These are phyloP conservation scores for Pyxicephalus adspersus DNA, from an alignment of 2,113 vertebrate species.

Conservation along the genomic window DNA sequence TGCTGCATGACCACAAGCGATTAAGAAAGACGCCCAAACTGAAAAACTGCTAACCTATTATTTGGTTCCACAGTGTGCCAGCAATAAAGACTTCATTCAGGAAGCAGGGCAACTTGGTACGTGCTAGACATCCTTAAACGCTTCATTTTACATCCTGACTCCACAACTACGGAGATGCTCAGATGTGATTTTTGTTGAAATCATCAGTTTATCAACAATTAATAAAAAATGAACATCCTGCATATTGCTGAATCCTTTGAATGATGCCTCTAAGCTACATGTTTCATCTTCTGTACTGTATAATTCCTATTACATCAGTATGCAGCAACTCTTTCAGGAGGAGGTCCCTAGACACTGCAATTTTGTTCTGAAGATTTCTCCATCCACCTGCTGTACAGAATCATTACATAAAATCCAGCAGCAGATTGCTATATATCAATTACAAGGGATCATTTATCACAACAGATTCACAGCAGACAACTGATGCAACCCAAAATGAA, in stretches of 20 bases:
- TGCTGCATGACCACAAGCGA: constrained; percentile 59
- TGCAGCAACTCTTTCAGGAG: constrained; percentile 65
- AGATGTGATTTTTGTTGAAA: constrained; percentile 62
- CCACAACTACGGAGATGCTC: constrained; percentile 48
- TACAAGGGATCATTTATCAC: constrained; percentile 65
- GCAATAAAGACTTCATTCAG: constrained; percentile 54
- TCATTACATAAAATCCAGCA: constrained; percentile 55
- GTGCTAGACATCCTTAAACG: constrained; percentile 46
- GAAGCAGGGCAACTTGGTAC: constrained; percentile 40
- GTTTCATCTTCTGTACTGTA: constrained; percentile 64
- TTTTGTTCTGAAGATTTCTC: constrained; percentile 61
- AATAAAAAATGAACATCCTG: constrained; percentile 67
- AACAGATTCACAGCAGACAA: constrained; percentile 55
- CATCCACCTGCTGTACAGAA: constrained; percentile 61
- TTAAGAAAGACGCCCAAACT: constrained; percentile 58
- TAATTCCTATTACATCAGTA: constrained; percentile 68
- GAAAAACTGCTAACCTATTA: constrained; percentile 49
- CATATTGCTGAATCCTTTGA: constrained; percentile 64
- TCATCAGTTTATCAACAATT: constrained; percentile 65
- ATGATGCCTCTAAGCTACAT: constrained; percentile 65
- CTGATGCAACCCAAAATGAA: constrained; percentile 15
- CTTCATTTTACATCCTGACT: constrained; percentile 48
- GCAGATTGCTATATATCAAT: constrained; percentile 58
- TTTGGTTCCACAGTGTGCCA: constrained; percentile 46
- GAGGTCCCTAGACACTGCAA: constrained; percentile 68